These are phyloP conservation scores for Asbolus verrucosus DNA, from an alignment of 1,140 invertebrate species.

Conservation along the genomic window DNA sequence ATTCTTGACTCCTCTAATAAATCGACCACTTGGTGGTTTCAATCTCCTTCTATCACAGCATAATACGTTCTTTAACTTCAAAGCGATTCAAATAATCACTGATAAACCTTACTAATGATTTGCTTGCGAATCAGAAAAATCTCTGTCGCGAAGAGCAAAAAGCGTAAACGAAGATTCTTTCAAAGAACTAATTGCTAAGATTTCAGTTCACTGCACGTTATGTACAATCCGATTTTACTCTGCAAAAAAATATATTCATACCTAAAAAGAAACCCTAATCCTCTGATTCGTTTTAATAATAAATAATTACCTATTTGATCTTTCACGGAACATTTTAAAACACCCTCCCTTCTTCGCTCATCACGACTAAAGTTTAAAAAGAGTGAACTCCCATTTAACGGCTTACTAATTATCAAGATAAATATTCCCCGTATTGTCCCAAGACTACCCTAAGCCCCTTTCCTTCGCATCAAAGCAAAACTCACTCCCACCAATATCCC, in stretches of 20 bases:
- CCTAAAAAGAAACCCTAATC: constrained; percentile 59
- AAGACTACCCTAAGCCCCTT: constrained; percentile 14
- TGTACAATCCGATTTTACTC: constrained; percentile 61
- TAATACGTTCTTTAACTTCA: constrained; percentile 59
- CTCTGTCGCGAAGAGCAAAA: constrained; percentile 53
- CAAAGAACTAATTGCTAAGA: constrained; percentile 63
- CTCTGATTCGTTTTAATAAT: constrained; percentile 58
- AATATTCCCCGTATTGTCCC: constrained; percentile 33
- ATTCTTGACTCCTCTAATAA: constrained; percentile 25
- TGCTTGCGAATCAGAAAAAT: constrained; percentile 59
- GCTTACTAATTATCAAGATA: constrained; percentile 43
- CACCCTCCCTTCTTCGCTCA: constrained; percentile 37
- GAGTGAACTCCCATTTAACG: constrained; percentile 30
- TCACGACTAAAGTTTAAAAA: constrained; percentile 24
- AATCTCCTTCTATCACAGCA: constrained; percentile 30
- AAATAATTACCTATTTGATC: constrained; percentile 55
- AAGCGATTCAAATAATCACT: constrained; percentile 62
- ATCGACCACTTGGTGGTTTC: constrained; percentile 35
- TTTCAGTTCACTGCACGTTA: constrained; percentile 62
- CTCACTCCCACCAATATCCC: constrained; percentile 15
- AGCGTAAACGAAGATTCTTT: constrained; percentile 58
- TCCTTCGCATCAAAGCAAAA: constrained; percentile 24
- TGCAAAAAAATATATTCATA: constrained; percentile 58
- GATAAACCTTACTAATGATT: constrained; percentile 64
- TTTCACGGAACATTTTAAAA: constrained; percentile 47